phyloP scores from a whole-genome alignment of 2,113 vertebrate species.

The Gyps fulvus region DNA sequence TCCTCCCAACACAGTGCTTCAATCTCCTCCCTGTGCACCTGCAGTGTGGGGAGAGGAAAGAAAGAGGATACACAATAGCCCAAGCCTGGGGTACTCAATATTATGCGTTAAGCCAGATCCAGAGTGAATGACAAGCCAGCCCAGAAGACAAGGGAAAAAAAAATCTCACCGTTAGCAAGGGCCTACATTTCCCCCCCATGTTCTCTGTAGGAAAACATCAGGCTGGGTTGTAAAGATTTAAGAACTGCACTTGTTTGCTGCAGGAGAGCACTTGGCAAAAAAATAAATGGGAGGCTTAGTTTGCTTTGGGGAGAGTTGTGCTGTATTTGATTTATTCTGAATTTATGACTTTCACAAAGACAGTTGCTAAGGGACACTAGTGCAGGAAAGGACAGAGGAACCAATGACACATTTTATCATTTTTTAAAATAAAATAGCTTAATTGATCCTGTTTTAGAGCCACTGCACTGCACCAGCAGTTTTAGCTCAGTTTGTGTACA shows the following conservation, averaged over 20 bases:
- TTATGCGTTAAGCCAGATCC: background rate
- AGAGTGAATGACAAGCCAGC: background rate
- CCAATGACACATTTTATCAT: background rate
- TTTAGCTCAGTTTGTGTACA: background rate
- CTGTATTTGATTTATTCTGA: constrained; percentile 16
- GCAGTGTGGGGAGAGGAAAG: background rate
- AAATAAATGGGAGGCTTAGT: constrained; percentile 4
- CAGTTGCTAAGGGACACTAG: background rate
- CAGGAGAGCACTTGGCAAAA: background rate
- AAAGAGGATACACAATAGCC: background rate
- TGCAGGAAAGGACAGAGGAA: background rate
- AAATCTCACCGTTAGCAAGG: background rate
- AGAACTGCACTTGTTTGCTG: constrained; percentile 13
- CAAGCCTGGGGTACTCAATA: background rate
- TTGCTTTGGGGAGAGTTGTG: background rate
- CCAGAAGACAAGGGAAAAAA: background rate
- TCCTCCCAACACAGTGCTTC: background rate
- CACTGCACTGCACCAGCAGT: background rate
- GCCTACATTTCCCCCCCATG: background rate
- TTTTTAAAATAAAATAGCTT: background rate
- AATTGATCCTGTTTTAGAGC: background rate
- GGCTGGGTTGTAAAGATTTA: background rate
- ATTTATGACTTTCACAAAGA: constrained; percentile 1
- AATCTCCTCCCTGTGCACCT: background rate
- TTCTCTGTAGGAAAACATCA: background rate